Conservation (phyloP, 2,113 vertebrate genomes). For the Osmerus eperlanus region DNA sequence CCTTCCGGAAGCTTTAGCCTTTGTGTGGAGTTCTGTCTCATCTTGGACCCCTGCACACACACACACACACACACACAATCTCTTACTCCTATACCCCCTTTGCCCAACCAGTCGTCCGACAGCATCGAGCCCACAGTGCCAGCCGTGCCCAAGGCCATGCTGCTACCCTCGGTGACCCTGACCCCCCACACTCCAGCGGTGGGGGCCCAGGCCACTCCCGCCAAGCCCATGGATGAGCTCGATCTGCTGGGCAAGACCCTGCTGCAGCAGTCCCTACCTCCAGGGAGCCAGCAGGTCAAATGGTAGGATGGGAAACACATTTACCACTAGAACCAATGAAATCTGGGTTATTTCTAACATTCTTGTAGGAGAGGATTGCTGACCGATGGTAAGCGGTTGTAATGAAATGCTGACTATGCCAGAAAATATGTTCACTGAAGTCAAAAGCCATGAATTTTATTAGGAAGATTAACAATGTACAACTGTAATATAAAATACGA, state of each 20-base stretch:
- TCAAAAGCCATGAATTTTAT: too few species aligned
- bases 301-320: slow-evolving; percentile 69
- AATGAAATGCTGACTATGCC: too few species aligned
- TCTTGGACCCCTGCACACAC: not conserved
- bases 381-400: too few species aligned
- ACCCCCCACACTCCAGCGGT: slow-evolving; percentile 37
- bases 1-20: not conserved
- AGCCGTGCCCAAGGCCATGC: slow-evolving; percentile 42
- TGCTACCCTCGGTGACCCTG: slow-evolving; percentile 54
- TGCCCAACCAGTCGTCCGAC: slow-evolving; percentile 73
- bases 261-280: slow-evolving; percentile 90
- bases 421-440: too few species aligned
- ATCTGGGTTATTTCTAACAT: too few species aligned
- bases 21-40: not conserved
- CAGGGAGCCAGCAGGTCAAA: slow-evolving; percentile 88
- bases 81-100: not conserved
- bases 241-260: slow-evolving; percentile 90
- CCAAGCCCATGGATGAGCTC: slow-evolving; percentile 85
- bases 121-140: slow-evolving; percentile 58
- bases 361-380: too few species aligned
- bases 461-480: too few species aligned
- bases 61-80: not conserved
- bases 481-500: too few species aligned
- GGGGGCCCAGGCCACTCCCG: slow-evolving; percentile 36
- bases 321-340: not conserved